phyloP scores from a whole-genome alignment of 1,140 invertebrate genomes.

The Scaptomyza pallida region DNA sequence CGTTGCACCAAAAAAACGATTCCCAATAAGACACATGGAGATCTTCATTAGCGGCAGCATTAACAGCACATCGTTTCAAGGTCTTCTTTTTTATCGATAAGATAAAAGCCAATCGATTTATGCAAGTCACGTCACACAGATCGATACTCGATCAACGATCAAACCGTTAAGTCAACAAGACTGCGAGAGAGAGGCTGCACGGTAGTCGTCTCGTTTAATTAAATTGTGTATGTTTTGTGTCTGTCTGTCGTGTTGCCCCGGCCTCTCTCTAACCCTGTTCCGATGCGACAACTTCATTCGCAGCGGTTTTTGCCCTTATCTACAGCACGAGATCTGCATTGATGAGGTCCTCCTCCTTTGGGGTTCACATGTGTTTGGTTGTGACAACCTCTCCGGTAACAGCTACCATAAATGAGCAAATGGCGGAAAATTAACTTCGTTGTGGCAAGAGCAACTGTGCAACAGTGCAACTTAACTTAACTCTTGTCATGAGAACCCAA shows the following conservation, averaged over 20 bases:
- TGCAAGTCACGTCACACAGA: slow-evolving; percentile 33
- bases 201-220: slow-evolving; percentile 76
- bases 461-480: background rate
- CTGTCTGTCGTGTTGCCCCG: background rate
- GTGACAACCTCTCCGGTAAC: slow-evolving; percentile 16
- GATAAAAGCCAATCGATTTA: slow-evolving; percentile 34
- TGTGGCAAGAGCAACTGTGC: slow-evolving; percentile 15
- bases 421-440: slow-evolving; percentile 75
- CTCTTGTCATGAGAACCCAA: background rate
- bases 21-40: slow-evolving; percentile 11
- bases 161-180: slow-evolving; percentile 16
- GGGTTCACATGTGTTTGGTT: slow-evolving; percentile 52
- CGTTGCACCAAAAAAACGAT: slow-evolving; percentile 9
- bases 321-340: slow-evolving; percentile 60
- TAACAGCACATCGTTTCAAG: slow-evolving; percentile 29
- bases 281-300: slow-evolving; percentile 64
- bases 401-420: slow-evolving; percentile 74
- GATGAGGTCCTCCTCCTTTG: slow-evolving; percentile 28
- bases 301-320: slow-evolving; percentile 52
- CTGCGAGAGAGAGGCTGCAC: slow-evolving; percentile 19
- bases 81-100: slow-evolving; percentile 15
- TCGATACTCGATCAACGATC: slow-evolving; percentile 6
- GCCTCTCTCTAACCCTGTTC: background rate
- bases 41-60: slow-evolving; percentile 60
- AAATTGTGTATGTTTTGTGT: slow-evolving; percentile 76